Percentiles rank a stretch among this genome's conserved stretches.
These are phyloP conservation scores for Saccopteryx bilineata DNA, from an alignment of 2,113 vertebrate species.

Conservation along the genomic window DNA sequence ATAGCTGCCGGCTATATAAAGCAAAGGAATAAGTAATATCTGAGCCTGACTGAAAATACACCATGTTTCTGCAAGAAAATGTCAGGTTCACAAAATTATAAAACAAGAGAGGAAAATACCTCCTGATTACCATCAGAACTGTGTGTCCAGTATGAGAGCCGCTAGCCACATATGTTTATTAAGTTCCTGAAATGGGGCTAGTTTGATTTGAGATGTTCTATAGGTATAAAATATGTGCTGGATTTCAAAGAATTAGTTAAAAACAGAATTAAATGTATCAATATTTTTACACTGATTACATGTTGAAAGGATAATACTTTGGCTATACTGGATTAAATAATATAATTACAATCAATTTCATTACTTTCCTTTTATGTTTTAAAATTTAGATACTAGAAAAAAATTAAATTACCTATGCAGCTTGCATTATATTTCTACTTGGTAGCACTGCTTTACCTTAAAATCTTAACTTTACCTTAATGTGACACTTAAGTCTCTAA, in stretches of 20 bases:
- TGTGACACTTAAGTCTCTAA: neutral
- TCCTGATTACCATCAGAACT: neutral
- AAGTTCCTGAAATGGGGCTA: neutral
- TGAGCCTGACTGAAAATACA: neutral
- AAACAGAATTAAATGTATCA: neutral
- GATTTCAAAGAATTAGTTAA: constrained; percentile 16
- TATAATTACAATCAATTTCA: neutral
- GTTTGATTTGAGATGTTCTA: neutral
- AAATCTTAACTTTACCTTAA: neutral
- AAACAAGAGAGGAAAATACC: neutral
- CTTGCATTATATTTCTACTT: neutral
- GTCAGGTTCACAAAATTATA: neutral
- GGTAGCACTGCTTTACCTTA: neutral
- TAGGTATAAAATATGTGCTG: neutral
- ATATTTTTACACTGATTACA: neutral
- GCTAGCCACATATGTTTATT: neutral
- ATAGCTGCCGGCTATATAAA: constrained; percentile 22
- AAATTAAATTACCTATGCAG: neutral
- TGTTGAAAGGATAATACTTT: neutral
- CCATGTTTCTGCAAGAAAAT: neutral
- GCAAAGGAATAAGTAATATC: neutral
- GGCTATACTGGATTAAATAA: neutral
- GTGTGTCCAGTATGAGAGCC: neutral
- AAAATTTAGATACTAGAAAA: neutral
- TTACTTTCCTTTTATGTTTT: constrained; percentile 1